Evolutionary conservation across 2,797 vertebrate genomes (phyloP), one percentile per base, ranked within the genome.

Genomic region (Mus caroli): DNA sequence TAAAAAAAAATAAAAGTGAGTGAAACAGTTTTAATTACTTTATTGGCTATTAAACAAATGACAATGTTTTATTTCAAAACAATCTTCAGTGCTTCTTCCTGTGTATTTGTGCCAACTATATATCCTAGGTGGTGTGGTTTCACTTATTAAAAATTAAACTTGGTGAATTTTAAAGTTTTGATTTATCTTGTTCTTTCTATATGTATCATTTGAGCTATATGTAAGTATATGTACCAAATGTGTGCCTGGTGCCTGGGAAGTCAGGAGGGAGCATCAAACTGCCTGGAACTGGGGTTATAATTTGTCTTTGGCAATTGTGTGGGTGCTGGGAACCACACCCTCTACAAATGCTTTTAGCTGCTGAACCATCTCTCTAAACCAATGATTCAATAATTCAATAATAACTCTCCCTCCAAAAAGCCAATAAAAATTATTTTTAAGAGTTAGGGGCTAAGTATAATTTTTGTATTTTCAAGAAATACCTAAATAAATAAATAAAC

Each of bases 11-110:
- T 52, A 20, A 54, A 97, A n/a, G 22, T 20, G 50, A 95, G 77
- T 90, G 9, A 24, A 82, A 0, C 60, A 43, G 6, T 97, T 97
- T 67, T 91, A 97, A 92, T 82, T 96, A 34, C 9, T 54, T 90
- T 93, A 58, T 82, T 96, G 80, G 40, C 26, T 95, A 13, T 28
- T 93, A 71, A 87, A 46, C 1, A 80, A 92, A 96, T 22, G 50
- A 8, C n/a, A 73, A 50, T 28, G 5, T 90, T 97, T 97, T 97
- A 90, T 26, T 67, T 95, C 80, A 89, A 92, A 76, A 95, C 94
- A 96, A 75, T 5, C 24, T 95, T 9, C 8, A 82, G 1, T 94
- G 96, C 43, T 95, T 78, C 34, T 73, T 40, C 11, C 17, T 62
- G 20, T 22, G 0, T 75, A 82, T 85, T 96, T 0, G 86, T 90